Evolutionary conservation across 2,113 vertebrate genomes (phyloP).

Genomic region (Xyliphius kryptos): DNA sequence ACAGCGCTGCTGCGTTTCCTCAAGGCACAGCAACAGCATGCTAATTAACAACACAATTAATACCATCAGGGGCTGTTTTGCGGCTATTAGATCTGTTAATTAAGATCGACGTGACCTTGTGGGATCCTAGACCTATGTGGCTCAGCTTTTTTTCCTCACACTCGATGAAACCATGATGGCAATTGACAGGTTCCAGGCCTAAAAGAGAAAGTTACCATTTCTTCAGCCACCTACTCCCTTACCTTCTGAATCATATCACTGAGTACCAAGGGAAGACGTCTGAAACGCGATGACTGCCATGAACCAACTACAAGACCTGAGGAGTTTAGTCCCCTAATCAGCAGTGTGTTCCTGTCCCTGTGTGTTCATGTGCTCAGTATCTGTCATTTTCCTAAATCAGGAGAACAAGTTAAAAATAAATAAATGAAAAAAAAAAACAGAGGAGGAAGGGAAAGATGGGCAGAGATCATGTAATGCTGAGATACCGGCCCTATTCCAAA

Average conservation of each 20-base stretch:
- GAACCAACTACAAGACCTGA: too few species aligned
- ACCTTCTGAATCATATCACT: too few species aligned
- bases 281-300: too few species aligned
- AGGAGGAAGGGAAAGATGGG: background rate
- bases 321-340: too few species aligned
- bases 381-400: background rate
- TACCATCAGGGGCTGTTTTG: constrained; percentile 35
- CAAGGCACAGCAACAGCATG: constrained; percentile 32
- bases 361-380: too few species aligned
- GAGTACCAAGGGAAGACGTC: too few species aligned
- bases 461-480: background rate
- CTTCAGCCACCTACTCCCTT: too few species aligned
- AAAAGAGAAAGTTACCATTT: too few species aligned
- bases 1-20: constrained; percentile 9
- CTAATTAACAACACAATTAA: constrained; percentile 39
- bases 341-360: background rate
- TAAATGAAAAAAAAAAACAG: too few species aligned
- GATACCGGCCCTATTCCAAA: background rate
- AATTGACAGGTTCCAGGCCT: too few species aligned
- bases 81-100: constrained; percentile 38
- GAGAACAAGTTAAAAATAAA: background rate
- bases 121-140: background rate
- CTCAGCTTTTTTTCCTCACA: background rate
- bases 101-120: constrained; percentile 18
- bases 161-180: background rate